A percentile compares a stretch with the other conserved stretches of the same genome.
Evolutionary conservation across 2,888 invertebrate species (phyloP).

Genomic region (Asteroscopus sphinx): DNA sequence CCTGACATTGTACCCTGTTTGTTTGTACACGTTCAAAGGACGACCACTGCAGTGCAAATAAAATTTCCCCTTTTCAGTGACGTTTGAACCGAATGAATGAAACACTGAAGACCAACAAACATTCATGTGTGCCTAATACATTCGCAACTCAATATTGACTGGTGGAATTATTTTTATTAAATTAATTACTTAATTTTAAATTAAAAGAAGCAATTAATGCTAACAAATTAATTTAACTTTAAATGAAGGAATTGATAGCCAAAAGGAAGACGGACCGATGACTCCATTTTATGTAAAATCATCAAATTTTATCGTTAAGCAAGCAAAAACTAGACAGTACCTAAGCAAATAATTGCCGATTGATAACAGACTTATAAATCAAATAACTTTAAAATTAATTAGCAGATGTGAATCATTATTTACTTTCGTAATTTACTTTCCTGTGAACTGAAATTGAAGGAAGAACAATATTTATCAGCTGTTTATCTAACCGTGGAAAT

Average conservation of each 20-base stretch:
- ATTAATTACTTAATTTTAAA: background rate
- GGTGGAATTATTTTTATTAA: no score
- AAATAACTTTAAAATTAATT: background rate
- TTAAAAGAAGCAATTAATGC: background rate
- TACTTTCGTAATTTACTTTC: background rate
- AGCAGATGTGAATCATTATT: background rate
- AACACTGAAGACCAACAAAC: constrained; percentile 6
- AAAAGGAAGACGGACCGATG: no score
- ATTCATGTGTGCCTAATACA: constrained; percentile 31
- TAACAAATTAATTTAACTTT: background rate
- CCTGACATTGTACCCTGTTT: constrained; percentile 61
- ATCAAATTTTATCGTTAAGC: no score
- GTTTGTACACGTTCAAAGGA: constrained; percentile 47
- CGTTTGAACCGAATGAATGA: constrained; percentile 22
- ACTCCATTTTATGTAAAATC: no score
- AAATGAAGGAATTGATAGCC: background rate
- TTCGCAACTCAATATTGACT: background rate
- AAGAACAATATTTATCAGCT: constrained; percentile 25
- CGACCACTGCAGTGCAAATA: constrained; percentile 28
- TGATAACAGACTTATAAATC: background rate
- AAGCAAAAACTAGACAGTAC: no score
- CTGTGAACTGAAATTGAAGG: constrained; percentile 5
- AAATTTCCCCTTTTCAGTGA: constrained; percentile 23
- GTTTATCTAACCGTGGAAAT: constrained; percentile 31
- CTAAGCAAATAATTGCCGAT: background rate